These are phyloP conservation scores for Callospermophilus lateralis DNA, from an alignment of 2,113 vertebrate species.

Conservation along the genomic window DNA sequence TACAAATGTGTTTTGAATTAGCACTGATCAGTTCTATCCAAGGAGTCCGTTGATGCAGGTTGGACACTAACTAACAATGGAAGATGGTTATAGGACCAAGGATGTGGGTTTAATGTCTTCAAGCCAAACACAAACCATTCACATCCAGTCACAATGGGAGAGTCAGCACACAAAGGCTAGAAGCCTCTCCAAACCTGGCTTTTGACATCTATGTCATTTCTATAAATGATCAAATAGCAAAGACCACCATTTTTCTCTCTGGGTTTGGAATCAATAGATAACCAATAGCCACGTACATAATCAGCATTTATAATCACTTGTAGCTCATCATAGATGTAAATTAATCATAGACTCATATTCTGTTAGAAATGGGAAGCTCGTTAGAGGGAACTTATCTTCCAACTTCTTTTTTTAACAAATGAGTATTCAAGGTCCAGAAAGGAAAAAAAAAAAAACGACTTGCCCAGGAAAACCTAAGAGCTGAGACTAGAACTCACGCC, in stretches of 20 bases:
- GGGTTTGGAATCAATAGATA: not conserved
- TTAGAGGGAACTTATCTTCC: not conserved
- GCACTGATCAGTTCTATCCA: not conserved
- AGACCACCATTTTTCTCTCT: not conserved
- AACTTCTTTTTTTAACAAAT: not conserved
- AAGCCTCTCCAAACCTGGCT: not conserved
- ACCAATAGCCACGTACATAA: not conserved
- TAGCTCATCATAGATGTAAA: too few species aligned
- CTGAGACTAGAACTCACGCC: not conserved
- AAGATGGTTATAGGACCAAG: not conserved
- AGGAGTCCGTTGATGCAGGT: not conserved
- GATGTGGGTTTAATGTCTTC: not conserved
- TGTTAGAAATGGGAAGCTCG: not conserved
- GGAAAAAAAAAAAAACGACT: not conserved
- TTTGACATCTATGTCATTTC: conserved; percentile 28
- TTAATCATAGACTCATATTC: not conserved
- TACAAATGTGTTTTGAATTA: not conserved
- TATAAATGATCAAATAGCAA: not conserved
- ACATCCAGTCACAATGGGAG: not conserved
- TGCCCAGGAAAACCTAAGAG: not conserved
- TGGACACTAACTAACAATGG: not conserved
- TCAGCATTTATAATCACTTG: not conserved
- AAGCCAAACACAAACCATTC: not conserved
- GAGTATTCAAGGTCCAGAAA: not conserved
- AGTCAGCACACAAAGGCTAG: not conserved